A percentile compares a stretch with the other conserved stretches of the same genome.
Conservation (phyloP, 1,140 invertebrate genomes). For the Drosophila ananassae region DNA sequence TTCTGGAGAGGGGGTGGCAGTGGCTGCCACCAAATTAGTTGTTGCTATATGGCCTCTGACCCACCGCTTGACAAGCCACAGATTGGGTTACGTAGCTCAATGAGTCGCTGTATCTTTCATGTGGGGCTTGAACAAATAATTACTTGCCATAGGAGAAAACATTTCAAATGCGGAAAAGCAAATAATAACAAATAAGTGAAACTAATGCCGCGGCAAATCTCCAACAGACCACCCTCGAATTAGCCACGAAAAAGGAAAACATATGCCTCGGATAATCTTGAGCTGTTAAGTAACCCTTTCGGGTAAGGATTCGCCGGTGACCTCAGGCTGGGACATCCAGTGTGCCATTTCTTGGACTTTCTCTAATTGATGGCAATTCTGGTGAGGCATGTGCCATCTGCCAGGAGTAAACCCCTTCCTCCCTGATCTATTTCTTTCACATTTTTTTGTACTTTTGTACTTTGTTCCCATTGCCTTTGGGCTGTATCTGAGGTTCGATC, state of each 20-base stretch:
- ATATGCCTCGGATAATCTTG: conserved; percentile 63
- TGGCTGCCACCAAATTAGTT: conserved; percentile 75
- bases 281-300: conserved; percentile 74
- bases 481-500: conserved; percentile 54
- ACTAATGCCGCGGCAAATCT: conserved; percentile 56
- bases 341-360: conserved; percentile 55
- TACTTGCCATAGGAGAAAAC: not conserved
- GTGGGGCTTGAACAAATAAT: conserved; percentile 46
- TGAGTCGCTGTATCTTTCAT: conserved; percentile 55
- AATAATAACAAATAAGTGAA: conserved; percentile 77
- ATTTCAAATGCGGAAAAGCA: conserved; percentile 73
- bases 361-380: conserved; percentile 73
- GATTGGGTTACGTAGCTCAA: conserved; percentile 75
- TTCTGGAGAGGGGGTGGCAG: conserved; percentile 15
- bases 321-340: conserved; percentile 32
- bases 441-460: conserved; percentile 11
- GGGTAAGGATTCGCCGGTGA: conserved; percentile 18
- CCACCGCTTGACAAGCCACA: conserved; percentile 68
- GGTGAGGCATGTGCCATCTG: conserved; percentile 65
- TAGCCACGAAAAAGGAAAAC: conserved; percentile 25
- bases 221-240: conserved; percentile 62
- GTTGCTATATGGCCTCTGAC: conserved; percentile 71
- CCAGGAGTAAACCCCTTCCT: conserved; percentile 33
- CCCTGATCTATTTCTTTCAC: conserved; percentile 9
- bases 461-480: conserved; percentile 41